Conservation (phyloP, 1,140 invertebrate species). For the Drosophila mauritiana region DNA sequence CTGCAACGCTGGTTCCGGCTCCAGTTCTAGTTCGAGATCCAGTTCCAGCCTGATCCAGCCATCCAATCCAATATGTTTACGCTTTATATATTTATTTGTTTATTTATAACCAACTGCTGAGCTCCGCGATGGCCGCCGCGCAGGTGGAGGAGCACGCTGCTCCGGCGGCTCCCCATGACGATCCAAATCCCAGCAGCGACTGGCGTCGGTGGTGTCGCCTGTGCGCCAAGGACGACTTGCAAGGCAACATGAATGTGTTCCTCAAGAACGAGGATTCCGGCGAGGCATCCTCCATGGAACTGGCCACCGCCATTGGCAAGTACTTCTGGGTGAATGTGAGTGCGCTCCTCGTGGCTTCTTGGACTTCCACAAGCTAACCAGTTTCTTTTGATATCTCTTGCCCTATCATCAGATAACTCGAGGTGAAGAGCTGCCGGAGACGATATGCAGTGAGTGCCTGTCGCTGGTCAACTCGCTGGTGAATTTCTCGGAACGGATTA, state of each 20-base stretch:
- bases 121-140: slow-evolving; percentile 33
- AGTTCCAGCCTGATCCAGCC: slow-evolving; percentile 15
- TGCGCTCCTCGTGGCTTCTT: background rate
- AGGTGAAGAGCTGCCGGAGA: slow-evolving; percentile 65
- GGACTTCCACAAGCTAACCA: background rate
- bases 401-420: slow-evolving; percentile 44
- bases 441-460: slow-evolving; percentile 69
- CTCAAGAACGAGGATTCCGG: slow-evolving; percentile 55
- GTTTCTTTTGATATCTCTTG: background rate
- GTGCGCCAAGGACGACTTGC: slow-evolving; percentile 72
- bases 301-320: slow-evolving; percentile 71
- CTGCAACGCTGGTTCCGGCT: background rate
- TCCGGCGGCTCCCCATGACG: too few relatives aligned
- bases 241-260: slow-evolving; percentile 70
- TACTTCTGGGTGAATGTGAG: slow-evolving; percentile 77
- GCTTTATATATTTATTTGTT: background rate
- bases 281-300: slow-evolving; percentile 15
- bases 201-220: slow-evolving; percentile 78
- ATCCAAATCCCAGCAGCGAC: slow-evolving; percentile 12
- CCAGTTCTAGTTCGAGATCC: background rate
- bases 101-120: slow-evolving; percentile 35
- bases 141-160: slow-evolving; percentile 13
- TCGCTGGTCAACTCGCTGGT: slow-evolving; percentile 65
- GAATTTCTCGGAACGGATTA: slow-evolving; percentile 69
- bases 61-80: slow-evolving; percentile 30